Evolutionary conservation across 2,113 vertebrate species (phyloP).

Genomic region (Vanacampus margaritifer): DNA sequence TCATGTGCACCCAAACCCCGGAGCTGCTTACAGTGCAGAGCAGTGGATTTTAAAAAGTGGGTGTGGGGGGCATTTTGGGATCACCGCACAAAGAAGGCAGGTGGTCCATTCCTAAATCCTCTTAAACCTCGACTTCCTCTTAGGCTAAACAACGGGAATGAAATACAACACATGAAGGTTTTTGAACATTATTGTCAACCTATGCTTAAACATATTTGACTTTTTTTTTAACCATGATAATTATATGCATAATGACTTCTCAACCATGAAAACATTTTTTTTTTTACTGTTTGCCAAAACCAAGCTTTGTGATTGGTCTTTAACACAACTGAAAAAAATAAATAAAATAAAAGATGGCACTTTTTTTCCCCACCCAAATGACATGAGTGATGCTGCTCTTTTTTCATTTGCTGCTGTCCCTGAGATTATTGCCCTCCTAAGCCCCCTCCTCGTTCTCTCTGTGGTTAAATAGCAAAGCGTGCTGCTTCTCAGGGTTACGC

Average conservation of each 20-base stretch:
- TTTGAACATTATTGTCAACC: not conserved
- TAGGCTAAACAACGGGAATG: conserved; percentile 26
- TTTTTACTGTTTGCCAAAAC: conserved; percentile 7
- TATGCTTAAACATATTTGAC: not conserved
- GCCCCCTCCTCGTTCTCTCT: conserved; percentile 42
- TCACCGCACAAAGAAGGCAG: conserved; percentile 32
- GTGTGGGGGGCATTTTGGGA: conserved; percentile 25
- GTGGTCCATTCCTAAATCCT: conserved; percentile 50
- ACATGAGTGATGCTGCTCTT: conserved; percentile 59
- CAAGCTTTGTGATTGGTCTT: conserved; percentile 24
- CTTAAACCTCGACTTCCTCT: conserved; percentile 50
- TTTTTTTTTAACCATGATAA: not conserved
- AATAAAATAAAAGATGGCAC: not conserved
- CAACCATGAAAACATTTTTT: not conserved
- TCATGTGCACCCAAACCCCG: conserved; percentile 31
- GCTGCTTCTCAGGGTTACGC: conserved; percentile 29
- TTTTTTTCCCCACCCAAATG: conserved; percentile 36
- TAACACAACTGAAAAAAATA: not conserved
- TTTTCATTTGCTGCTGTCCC: conserved; percentile 70
- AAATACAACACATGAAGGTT: not conserved
- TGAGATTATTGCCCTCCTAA: conserved; percentile 50
- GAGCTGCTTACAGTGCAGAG: conserved; percentile 44
- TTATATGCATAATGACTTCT: not conserved
- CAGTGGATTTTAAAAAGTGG: conserved; percentile 44
- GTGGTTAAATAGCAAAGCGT: conserved; percentile 67